Conservation (phyloP, 30 jellyfish, hydroid and myxozoan species). For the Haliclystus octoradiatus region DNA sequence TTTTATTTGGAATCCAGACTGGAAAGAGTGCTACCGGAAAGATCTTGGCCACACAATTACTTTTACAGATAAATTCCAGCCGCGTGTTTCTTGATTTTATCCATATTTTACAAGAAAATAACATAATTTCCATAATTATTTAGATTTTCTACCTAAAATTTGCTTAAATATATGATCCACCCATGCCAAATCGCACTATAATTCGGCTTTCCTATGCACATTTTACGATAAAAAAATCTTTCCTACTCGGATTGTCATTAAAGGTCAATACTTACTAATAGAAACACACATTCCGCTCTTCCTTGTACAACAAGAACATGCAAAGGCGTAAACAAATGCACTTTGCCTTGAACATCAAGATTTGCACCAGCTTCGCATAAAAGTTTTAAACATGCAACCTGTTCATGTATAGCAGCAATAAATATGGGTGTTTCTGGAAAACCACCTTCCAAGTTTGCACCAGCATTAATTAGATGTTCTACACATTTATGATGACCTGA, state of each 20-base stretch:
- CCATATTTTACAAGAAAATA: too few species aligned
- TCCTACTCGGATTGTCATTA: neutral
- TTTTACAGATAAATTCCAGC: too few species aligned
- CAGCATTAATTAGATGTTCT: slow-evolving; percentile 6
- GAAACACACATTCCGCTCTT: neutral
- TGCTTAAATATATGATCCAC: too few species aligned
- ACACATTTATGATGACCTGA: slow-evolving; percentile 47
- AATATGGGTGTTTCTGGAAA: slow-evolving; percentile 41
- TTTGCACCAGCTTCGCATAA: slow-evolving; percentile 26
- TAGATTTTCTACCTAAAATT: too few species aligned
- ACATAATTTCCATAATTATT: too few species aligned
- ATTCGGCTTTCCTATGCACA: neutral
- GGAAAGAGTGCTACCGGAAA: too few species aligned
- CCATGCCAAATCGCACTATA: too few species aligned
- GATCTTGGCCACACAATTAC: too few species aligned
- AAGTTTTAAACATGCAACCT: slow-evolving; percentile 5
- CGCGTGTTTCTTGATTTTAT: too few species aligned
- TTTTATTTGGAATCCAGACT: too few species aligned
- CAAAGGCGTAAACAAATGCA: too few species aligned
- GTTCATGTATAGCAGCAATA: slow-evolving; percentile 40
- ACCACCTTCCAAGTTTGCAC: slow-evolving; percentile 26
- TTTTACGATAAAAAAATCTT: neutral
- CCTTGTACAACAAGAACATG: slow-evolving; percentile 13
- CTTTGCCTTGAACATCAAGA: slow-evolving; percentile 14
- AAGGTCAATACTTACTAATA: neutral